Evolutionary conservation across 2,888 invertebrate genomes (phyloP).

Genomic region (Hyposoter dolosus): DNA sequence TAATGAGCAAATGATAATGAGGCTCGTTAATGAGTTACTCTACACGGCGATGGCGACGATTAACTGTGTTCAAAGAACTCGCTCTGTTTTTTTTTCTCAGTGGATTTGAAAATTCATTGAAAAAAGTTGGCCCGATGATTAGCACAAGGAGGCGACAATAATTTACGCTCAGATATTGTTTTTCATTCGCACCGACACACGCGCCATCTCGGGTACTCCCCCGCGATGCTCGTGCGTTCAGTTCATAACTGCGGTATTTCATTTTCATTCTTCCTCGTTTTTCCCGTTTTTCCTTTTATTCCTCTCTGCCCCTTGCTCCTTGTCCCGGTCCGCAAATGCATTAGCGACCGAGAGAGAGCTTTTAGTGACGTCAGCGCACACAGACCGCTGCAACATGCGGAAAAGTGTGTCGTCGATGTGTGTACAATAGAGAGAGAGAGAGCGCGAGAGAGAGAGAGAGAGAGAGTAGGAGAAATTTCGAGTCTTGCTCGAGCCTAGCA

Average conservation of each 20-base stretch:
- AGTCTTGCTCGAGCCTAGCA: conserved; percentile 36
- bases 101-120: neutral
- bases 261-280: conserved; percentile 24
- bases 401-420: conserved; percentile 52
- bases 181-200: conserved; percentile 63
- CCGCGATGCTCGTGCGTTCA: conserved; percentile 46
- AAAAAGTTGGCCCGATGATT: neutral
- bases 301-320: conserved; percentile 56
- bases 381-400: conserved; percentile 62
- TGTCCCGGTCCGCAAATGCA: conserved; percentile 79
- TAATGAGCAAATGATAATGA: no score
- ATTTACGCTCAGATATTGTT: conserved; percentile 78
- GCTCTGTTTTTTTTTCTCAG: neutral
- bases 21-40: neutral
- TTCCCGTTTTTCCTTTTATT: conserved; percentile 6
- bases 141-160: conserved; percentile 74
- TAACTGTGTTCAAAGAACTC: neutral
- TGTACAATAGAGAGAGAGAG: conserved; percentile 51
- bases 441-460: conserved; percentile 26
- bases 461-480: conserved; percentile 15
- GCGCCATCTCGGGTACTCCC: conserved; percentile 33
- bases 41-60: neutral
- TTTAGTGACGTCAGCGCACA: conserved; percentile 80
- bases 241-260: conserved; percentile 55
- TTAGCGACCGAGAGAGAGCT: conserved; percentile 82